Base-by-base conservation (phyloP, 2,797 vertebrate species). In the Hyperoplus immaculatus region DNA sequence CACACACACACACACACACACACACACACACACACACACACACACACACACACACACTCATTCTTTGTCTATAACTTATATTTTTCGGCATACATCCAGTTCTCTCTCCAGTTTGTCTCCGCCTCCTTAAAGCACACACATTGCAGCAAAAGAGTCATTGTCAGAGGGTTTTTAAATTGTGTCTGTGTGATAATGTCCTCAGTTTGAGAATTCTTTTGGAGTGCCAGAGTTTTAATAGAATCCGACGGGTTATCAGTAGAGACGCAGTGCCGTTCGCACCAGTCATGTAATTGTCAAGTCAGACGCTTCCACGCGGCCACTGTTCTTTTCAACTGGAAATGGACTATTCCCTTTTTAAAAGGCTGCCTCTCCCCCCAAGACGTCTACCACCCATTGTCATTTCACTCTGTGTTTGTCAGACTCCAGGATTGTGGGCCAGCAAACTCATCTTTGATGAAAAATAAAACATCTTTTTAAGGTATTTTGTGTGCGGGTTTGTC, bases 251-350 rank as follows among this genome's bases (percentile, higher is more conserved):
- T 92, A 94, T 94, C 92, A 89, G 78, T 6, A 16, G 69, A 82
- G 82, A 80, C 81, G 16, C 88, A 75, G 77, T 18, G 81, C 69
- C 50, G 73, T 81, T 86, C 61, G 71, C 66, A 80, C 77, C 76
- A 76, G 85, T 89, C 81, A 59, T 91, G 89, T 92, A 92, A 93
- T 93, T 92, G 90, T 94, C 89, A 81, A 88, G 80, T 85, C 88
- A 88, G 87, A 81, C 73, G 59, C 82, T 87, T 89, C 88, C 78
- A 58, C 80, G 79, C 85, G 88, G 84, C 63, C 78, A 49, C 80
- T 83, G 80, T 92, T 93, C 90, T 89, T 92, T 93, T 91, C 79
- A 91, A 87, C 90, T 84, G 62, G 69, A 91, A 92, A 92, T 91
- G 60, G 83, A 83, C 88, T 92, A 92, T 92, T 89, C 38, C 42